These are phyloP conservation scores for Spizaetus ornatus DNA, from an alignment of 2,113 vertebrate species.

Conservation along the genomic window DNA sequence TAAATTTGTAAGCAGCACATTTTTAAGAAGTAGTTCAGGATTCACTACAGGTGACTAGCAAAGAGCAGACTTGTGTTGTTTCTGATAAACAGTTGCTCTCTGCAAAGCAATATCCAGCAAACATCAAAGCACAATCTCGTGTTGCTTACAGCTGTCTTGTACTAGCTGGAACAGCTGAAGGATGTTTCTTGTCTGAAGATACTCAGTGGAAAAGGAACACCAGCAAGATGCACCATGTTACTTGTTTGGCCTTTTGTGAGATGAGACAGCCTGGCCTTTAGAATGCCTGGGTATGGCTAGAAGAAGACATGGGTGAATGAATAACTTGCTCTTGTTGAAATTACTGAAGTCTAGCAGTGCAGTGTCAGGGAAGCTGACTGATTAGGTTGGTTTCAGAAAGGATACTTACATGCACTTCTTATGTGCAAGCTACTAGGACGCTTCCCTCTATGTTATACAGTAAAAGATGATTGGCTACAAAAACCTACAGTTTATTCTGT, in stretches of 20 bases:
- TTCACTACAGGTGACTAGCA: background rate
- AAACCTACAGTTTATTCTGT: background rate
- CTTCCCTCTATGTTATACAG: background rate
- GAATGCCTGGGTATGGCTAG: background rate
- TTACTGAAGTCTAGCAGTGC: background rate
- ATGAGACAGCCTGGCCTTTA: background rate
- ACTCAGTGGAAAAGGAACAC: background rate
- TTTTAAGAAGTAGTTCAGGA: background rate
- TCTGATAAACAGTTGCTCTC: background rate
- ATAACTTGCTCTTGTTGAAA: background rate
- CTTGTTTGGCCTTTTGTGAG: background rate
- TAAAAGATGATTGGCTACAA: background rate
- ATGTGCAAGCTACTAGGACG: background rate
- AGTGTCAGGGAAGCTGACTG: background rate
- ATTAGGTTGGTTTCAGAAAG: background rate
- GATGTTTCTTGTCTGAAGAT: background rate
- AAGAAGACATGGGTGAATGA: background rate
- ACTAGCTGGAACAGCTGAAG: background rate
- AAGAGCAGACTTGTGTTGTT: background rate
- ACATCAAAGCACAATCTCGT: background rate
- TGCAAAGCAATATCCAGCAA: background rate
- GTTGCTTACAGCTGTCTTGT: background rate
- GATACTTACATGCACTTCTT: background rate
- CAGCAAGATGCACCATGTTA: background rate
- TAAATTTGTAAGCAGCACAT: background rate